Evolutionary conservation across 2,888 invertebrate genomes (phyloP).

Genomic region (Cheilosia vernalis): DNA sequence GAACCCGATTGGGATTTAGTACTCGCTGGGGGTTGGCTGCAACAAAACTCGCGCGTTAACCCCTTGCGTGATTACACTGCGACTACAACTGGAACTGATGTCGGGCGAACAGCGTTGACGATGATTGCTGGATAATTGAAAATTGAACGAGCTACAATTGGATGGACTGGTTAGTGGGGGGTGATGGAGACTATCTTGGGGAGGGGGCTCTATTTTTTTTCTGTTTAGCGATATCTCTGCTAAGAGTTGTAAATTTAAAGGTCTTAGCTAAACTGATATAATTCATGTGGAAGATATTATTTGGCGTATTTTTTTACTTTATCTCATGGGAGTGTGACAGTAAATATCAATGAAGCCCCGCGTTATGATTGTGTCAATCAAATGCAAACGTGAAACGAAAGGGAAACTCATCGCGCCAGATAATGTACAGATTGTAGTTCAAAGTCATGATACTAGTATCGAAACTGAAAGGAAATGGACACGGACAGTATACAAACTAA

Average conservation of each 20-base stretch:
- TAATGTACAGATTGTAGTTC: neutral
- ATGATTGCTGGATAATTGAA: slow-evolving; percentile 66
- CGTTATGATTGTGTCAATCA: slow-evolving; percentile 30
- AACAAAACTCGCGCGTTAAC: slow-evolving; percentile 35
- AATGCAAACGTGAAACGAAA: neutral
- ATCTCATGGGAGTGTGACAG: slow-evolving; percentile 4
- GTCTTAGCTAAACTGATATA: neutral
- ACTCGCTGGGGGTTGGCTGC: slow-evolving; percentile 26
- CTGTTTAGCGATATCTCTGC: neutral
- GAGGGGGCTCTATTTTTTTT: neutral
- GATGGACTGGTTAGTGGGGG: slow-evolving; percentile 19
- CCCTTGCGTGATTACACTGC: slow-evolving; percentile 43
- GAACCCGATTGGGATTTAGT: slow-evolving; percentile 62
- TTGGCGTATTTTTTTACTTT: neutral
- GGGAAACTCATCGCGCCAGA: neutral
- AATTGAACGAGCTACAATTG: slow-evolving; percentile 36
- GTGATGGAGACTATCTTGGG: slow-evolving; percentile 18
- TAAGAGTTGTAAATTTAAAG: slow-evolving; percentile 26
- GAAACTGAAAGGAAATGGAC: no score
- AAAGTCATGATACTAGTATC: neutral
- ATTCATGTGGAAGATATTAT: neutral
- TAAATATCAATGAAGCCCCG: neutral
- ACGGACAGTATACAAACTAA: no score
- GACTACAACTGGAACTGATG: neutral
- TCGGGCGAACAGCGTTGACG: neutral